Base-by-base conservation (phyloP, 1,140 invertebrate genomes). In the Nasonia giraulti region DNA sequence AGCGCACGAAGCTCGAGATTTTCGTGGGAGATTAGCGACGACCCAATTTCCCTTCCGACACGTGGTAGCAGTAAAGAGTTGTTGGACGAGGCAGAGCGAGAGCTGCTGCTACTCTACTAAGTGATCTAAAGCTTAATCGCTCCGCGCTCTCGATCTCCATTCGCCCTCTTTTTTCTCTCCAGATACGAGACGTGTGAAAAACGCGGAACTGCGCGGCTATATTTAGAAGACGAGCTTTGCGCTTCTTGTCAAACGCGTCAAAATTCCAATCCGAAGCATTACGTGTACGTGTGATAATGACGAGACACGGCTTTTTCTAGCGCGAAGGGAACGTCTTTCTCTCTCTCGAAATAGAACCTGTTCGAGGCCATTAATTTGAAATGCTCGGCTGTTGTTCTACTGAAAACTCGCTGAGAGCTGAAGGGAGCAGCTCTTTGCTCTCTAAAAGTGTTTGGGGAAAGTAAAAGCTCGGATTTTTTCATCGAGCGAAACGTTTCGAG, bases 41-140 rank as follows among this genome's bases (percentile, higher is more conserved):
- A 80, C 66, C 79, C 20, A 80, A 71, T 80, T 80, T 71, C 23
- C 23, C 37, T 4, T 27, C 27, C 31, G 7, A 80, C 78, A 80
- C 62, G 37, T 71, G 79, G 62, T 50, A 71, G 79, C 27, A 47
- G n/a, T 71, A 80, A 79, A 79, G 50, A 79, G 40, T 40, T 79
- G 33, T 79, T 68, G 62, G 33, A 33, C 23, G 33, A 37, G 33
- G 33, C 33, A 37, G 37, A 79, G 50, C 44, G 0, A 37, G 37
- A 79, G 50, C 44, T 68, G 23, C 50, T 62, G 17, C 55, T 62
- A 62, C 20, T 7, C 55, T 7, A 17, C 20, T 71, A 71, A 80
- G 79, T 71, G 66, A 27, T 80, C 79, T 68, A 68, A 80, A 23
- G 62, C 31, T 33, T 79, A 79, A 79, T 79, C 77, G 31, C 77